Conservation (phyloP, 2,797 vertebrate genomes). For the Etheostoma nigrum region DNA sequence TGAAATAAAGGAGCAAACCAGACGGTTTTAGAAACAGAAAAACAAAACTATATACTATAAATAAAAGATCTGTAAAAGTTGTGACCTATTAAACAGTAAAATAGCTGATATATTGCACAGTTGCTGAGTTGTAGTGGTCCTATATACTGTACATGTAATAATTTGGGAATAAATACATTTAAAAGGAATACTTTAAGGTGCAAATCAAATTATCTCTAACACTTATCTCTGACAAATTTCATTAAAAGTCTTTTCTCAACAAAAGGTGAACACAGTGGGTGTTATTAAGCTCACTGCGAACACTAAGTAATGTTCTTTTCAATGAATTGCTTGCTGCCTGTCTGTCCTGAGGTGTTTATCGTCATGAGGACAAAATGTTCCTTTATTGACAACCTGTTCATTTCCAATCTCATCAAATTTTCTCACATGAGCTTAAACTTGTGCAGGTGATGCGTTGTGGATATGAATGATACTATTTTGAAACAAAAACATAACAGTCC, state of each 20-base stretch:
- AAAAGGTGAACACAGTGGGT: conserved; percentile 29
- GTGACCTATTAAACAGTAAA: too few species aligned
- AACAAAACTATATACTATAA: too few species aligned
- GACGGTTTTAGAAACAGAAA: too few species aligned
- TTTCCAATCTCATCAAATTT: conserved; percentile 25
- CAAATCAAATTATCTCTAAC: conserved; percentile 34
- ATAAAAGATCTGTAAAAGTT: too few species aligned
- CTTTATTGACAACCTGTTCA: conserved; percentile 22
- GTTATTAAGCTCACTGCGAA: conserved; percentile 23
- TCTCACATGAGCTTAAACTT: conserved; percentile 28
- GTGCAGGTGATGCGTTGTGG: conserved; percentile 4
- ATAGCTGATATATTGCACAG: too few species aligned
- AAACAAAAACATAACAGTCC: conserved; percentile 18
- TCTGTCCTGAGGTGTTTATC: conserved; percentile 51
- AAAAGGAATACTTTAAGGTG: too few species aligned
- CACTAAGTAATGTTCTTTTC: conserved; percentile 32
- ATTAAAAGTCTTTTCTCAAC: conserved; percentile 30
- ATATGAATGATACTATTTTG: conserved; percentile 11
- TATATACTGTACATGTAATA: too few species aligned
- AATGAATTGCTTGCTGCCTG: conserved; percentile 19
- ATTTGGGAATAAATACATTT: too few species aligned
- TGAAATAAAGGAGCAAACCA: too few species aligned
- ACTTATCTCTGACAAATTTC: conserved; percentile 24
- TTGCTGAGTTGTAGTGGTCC: too few species aligned
- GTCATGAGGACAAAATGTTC: conserved; percentile 46